Evolutionary conservation across 2,888 invertebrate species (phyloP), one percentile per base, ranked within the genome.

Genomic region (Aspidiotus destructor): DNA sequence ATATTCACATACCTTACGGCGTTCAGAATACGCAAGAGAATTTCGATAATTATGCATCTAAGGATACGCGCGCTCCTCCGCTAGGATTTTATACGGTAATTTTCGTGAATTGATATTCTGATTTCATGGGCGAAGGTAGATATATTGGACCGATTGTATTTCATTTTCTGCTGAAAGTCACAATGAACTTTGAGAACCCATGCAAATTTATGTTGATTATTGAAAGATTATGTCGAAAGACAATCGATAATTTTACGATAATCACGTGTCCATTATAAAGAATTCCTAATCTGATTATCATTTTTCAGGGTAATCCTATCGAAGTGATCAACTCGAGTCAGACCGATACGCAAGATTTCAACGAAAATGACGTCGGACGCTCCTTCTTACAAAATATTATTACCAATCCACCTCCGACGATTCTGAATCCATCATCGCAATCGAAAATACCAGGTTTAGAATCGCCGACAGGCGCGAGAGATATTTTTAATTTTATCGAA

Each of bases 271-370:
- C 28, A 28, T 28, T 28, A 28, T 28, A 28, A 28, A 28, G 28
- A 28, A 28, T 28, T 28, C 5, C 28, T 28, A 5, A 1, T 28
- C 28, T 28, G 28, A 28, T 28, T 28, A 42, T 71, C 58, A 13
- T n/a, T 71, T 74, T 75, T 44, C 72, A 78, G 78, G 77, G 77
- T 70, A 78, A 81, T 74, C 80, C 81, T 61, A 83, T 83, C 70
- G 81, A 83, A 75, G 82, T 82, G n/a, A 82, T 83, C 73, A 81
- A 79, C 58, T 79, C 81, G 68, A 81, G 44, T 15, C 48, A 8
- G 10, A 28, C 17, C n/a, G 65, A 85, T 48, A 81, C 80, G 3
- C 74, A 74, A 11, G 75, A 75, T 61, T 72, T 69, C 6, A 75
- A 75, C 54, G 69, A 65, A n/a, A 62, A 57, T 41, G 41, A 41